These are phyloP conservation scores for Litoditis marina DNA, from an alignment of 2,888 invertebrate genomes.

Conservation along the genomic window DNA sequence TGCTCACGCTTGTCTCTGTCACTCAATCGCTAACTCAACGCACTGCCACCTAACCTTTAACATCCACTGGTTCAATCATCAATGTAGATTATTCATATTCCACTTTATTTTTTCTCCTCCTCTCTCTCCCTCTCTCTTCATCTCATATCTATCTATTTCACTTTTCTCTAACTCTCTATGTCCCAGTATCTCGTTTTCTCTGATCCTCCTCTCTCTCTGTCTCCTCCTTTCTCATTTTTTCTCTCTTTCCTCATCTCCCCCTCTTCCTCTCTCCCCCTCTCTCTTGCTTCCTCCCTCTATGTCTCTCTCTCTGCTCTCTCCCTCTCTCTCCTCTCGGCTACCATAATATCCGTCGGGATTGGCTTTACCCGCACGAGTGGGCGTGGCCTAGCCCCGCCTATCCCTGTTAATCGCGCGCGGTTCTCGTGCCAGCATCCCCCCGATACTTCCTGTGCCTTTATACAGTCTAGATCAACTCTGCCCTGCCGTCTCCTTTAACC, in stretches of 20 bases:
- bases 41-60: too few species aligned
- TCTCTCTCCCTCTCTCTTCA: not conserved
- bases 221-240: not conserved
- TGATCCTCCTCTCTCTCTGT: not conserved
- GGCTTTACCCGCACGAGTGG: not conserved
- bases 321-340: not conserved
- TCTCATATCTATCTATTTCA: not conserved
- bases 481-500: too few species aligned
- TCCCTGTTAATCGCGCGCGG: conserved; percentile 17
- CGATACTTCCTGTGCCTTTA: too few species aligned
- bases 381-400: conserved; percentile 12
- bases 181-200: not conserved
- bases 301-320: not conserved
- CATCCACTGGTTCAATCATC: not conserved
- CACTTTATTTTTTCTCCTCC: not conserved
- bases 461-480: too few species aligned
- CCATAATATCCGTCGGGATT: not conserved
- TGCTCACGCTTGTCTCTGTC: too few species aligned
- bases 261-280: not conserved
- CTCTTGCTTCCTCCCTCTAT: not conserved
- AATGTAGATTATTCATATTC: not conserved
- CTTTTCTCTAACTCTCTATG: not conserved
- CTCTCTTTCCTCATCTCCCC: not conserved
- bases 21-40: too few species aligned
- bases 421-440: conserved; percentile 16